Evolutionary conservation across 2,797 vertebrate genomes (phyloP), one percentile per base, ranked within the genome.

Genomic region (Oryzias dopingdopingensis): DNA sequence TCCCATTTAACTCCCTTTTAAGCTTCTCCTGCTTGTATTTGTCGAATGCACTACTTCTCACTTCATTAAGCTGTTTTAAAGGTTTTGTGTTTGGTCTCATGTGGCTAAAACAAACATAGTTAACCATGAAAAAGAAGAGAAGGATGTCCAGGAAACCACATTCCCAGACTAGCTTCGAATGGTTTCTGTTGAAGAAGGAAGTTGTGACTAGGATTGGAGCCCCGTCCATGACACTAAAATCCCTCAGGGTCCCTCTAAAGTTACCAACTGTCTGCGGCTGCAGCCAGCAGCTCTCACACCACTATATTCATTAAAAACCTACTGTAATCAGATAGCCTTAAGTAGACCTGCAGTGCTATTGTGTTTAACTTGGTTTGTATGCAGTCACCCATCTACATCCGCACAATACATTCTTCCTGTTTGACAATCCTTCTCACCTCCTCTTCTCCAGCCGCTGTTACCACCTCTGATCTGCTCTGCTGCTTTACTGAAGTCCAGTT

Each of bases 261-360:
- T 84, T 82, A 81, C 81, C 58, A 56, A 29, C 65, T 68, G 70
- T 79, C 79, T 79, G 70, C 63, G 68, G 53, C 73, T 55, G 71
- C 1, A 47, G 67, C 65, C 68, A 46, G 55, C 22, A 4, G 54
- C n/a, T 67, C 70, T 77, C 70, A 67, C 70, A 80, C 74, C 65
- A 56, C 65, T 40, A 51, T 22, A 13, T 62, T 77, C 70, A 83
- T 75, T 70, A 74, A 77, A 80, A 62, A 29, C 10, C 40, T 0
- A 3, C 53, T 45, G 76, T 58, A 80, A 83, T 74, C 54, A 48
- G 75, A 86, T 70, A 68, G 37, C 46, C 26, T 62, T 42, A 60
- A 56, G 50, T 63, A 67, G 71, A 74, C 69, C 58, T 58, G 62
- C 60, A 70, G 62, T 54, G 8, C 56, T 52, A 15, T 71, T 62